Percentiles rank a stretch among this genome's conserved stretches.
These are phyloP conservation scores for Pipa parva DNA, from an alignment of 2,113 vertebrate species.

Conservation along the genomic window DNA sequence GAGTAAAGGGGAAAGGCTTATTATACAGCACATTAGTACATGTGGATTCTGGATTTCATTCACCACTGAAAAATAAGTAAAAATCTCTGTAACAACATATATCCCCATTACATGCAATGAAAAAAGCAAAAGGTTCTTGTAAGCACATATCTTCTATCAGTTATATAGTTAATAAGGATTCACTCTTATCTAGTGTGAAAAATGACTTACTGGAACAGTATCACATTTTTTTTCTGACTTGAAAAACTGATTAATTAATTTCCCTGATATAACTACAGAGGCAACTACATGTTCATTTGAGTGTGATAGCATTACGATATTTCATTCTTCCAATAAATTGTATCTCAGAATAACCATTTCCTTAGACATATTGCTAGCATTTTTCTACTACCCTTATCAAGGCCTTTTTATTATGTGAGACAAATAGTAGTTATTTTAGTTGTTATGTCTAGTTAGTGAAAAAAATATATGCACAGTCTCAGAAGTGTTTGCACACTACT, in stretches of 20 bases:
- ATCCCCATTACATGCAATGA: conserved; percentile 32
- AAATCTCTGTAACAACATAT: conserved; percentile 19
- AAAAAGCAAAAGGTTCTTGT: conserved; percentile 40
- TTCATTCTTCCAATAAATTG: conserved; percentile 36
- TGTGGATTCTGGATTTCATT: background rate
- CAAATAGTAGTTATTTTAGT: too few relatives aligned
- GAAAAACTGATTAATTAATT: conserved; percentile 38
- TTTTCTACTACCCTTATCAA: too few relatives aligned
- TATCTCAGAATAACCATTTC: conserved; percentile 20
- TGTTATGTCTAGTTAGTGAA: too few relatives aligned
- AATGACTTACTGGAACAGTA: conserved; percentile 36
- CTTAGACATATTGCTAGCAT: conserved; percentile 2
- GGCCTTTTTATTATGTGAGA: too few relatives aligned
- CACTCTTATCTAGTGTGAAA: conserved; percentile 37
- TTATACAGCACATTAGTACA: too few relatives aligned
- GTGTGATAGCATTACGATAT: conserved; percentile 24
- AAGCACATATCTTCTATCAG: conserved; percentile 29
- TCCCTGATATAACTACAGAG: conserved; percentile 17
- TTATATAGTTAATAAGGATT: conserved; percentile 40
- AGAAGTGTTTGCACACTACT: too few relatives aligned
- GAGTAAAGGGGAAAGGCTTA: too few relatives aligned
- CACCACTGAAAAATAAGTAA: conserved; percentile 8
- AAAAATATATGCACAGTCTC: too few relatives aligned
- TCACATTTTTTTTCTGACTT: conserved; percentile 35
- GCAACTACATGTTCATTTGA: conserved; percentile 34